Evolutionary conservation across 2,888 invertebrate species (phyloP).

Genomic region (Leptopilina myrica): DNA sequence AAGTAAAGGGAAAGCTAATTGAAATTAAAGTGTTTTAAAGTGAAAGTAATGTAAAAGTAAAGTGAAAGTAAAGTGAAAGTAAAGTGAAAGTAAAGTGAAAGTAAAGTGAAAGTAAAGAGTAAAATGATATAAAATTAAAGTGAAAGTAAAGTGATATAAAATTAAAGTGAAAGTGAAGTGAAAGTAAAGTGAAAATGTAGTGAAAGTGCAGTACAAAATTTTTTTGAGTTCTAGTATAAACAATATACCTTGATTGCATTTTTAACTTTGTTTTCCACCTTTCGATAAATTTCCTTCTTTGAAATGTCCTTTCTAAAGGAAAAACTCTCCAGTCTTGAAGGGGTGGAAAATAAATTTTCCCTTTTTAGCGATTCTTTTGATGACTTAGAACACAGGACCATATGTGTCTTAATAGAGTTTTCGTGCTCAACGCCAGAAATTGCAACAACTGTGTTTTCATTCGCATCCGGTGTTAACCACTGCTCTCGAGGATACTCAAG

Average conservation of each 20-base stretch:
- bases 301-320: constrained; percentile 53
- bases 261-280: constrained; percentile 64
- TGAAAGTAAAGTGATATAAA: no score
- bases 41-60: no score
- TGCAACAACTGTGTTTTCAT: constrained; percentile 34
- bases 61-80: no score
- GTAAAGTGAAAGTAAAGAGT: no score
- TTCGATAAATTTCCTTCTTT: constrained; percentile 60
- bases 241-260: constrained; percentile 63
- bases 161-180: no score
- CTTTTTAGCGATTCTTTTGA: constrained; percentile 50
- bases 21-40: no score
- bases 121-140: no score
- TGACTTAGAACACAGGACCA: constrained; percentile 58
- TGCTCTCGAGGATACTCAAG: constrained; percentile 49
- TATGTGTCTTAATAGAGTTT: constrained; percentile 54
- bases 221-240: background rate
- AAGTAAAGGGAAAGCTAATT: no score
- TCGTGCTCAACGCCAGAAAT: constrained; percentile 59
- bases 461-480: constrained; percentile 14
- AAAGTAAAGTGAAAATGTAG: no score
- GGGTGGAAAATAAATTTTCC: constrained; percentile 47
- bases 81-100: no score
- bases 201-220: no score
- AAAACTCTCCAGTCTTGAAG: constrained; percentile 36